Evolutionary conservation across 2,888 invertebrate species (phyloP).

Genomic region (Sinotaia quadrata): DNA sequence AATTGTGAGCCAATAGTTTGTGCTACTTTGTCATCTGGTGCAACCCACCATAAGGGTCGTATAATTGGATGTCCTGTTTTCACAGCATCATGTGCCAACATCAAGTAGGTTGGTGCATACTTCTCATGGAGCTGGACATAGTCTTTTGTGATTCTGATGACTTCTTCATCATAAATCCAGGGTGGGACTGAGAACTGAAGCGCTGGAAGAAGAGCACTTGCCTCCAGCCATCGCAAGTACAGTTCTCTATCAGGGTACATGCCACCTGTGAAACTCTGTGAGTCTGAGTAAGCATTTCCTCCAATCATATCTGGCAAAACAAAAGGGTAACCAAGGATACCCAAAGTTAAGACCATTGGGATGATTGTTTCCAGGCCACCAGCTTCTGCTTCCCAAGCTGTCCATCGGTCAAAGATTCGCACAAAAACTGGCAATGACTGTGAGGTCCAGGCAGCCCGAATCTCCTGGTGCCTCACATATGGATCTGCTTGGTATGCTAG

Average conservation of each 20-base stretch:
- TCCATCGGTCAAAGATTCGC: constrained; percentile 85
- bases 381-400: constrained; percentile 80
- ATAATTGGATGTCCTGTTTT: constrained; percentile 83
- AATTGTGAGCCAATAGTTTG: constrained; percentile 83
- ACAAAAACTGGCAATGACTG: constrained; percentile 88
- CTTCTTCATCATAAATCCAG: constrained; percentile 72
- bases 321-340: constrained; percentile 81
- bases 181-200: constrained; percentile 83
- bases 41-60: constrained; percentile 90
- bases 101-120: constrained; percentile 49
- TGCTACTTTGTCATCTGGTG: constrained; percentile 84
- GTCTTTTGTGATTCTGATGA: constrained; percentile 46
- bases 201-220: constrained; percentile 91
- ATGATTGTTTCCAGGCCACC: constrained; percentile 85
- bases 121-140: constrained; percentile 54
- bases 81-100: constrained; percentile 51
- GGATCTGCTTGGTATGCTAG: constrained; percentile 53
- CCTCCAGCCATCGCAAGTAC: constrained; percentile 86
- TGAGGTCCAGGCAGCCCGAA: constrained; percentile 86
- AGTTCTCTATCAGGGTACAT: constrained; percentile 64
- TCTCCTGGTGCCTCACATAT: constrained; percentile 77
- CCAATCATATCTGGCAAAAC: constrained; percentile 90
- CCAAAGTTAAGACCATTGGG: constrained; percentile 80
- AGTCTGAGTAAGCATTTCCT: constrained; percentile 62
- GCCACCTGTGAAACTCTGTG: constrained; percentile 17